Evolutionary conservation across 2,797 vertebrate genomes (phyloP), one percentile per base, ranked within the genome.

Genomic region (Sebastes ruberrimus): DNA sequence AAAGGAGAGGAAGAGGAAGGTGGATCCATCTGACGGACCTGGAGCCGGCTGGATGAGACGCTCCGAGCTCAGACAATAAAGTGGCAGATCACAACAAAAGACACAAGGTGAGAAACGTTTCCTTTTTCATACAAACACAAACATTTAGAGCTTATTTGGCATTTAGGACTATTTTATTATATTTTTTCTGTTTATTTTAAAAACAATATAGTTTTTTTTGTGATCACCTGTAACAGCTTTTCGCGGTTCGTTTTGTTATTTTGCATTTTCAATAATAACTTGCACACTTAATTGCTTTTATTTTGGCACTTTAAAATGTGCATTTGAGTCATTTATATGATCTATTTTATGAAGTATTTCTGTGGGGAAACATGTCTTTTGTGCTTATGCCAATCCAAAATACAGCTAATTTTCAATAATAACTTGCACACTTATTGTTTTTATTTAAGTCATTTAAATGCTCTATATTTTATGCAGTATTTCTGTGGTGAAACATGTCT

Each of bases 21-120:
- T n/a, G 83, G 85, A 72, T 86, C 52, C 56, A 33, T 83, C n/a
- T 66, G 68, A 53, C 38, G 75, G 82, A 72, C 75, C 75, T 89
- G 82, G 61, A 81, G 79, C 81, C 80, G 81, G 42, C 42, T 18
- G 7, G 87, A 66, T 64, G 81, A 88, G 84, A 69, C 75, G 72
- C 76, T 7, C 63, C 3, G 63, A 70, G 64, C 64, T 27, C 76
- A 86, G 68, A 91, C 83, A 90, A 92, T 80, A 90, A 90, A 86
- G 91, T 78, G 86, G 86, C 81, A 65, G 73, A 82, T 77, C 88
- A 84, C 88, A 90, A 92, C 92, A 92, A 91, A 91, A 93, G 92
- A 89, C 74, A 84, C 28, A 91, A 94, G 95, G 94, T 96, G 86
- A 93, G 94, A 60, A 46, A 32, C 71, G 49, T 25, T 59, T 77